These are phyloP conservation scores for Kryptolebias ocellatus DNA, from an alignment of 2,797 vertebrate species.

Conservation along the genomic window DNA sequence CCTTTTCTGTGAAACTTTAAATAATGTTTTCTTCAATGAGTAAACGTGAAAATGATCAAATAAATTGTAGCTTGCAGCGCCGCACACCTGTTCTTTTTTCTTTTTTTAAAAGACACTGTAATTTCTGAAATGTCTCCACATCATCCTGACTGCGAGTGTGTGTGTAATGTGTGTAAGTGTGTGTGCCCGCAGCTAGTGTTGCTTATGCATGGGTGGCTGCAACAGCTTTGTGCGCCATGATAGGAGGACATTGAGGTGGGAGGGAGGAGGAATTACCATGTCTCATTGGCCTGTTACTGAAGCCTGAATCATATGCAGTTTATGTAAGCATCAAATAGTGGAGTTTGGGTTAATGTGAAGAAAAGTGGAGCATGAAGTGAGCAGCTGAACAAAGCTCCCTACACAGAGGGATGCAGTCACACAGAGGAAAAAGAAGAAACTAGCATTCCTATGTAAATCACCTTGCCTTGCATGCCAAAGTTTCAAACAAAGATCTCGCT, in stretches of 20 bases:
- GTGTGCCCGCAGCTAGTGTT: constrained; percentile 51
- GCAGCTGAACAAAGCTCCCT: constrained; percentile 63
- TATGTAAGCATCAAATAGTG: constrained; percentile 58
- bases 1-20: not conserved
- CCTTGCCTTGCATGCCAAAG: too few relatives aligned
- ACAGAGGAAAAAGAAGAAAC: too few relatives aligned
- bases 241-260: constrained; percentile 59
- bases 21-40: not conserved
- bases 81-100: constrained; percentile 14
- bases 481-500: too few relatives aligned
- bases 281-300: constrained; percentile 53
- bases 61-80: not conserved
- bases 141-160: constrained; percentile 31
- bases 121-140: constrained; percentile 47
- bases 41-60: not conserved
- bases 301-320: constrained; percentile 50
- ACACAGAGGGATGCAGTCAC: constrained; percentile 5
- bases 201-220: constrained; percentile 61
- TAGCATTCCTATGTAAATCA: too few relatives aligned
- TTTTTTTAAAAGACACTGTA: constrained; percentile 1
- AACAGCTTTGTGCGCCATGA: constrained; percentile 54
- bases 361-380: constrained; percentile 72
- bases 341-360: constrained; percentile 63
- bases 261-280: constrained; percentile 44
- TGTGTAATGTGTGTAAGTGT: constrained; percentile 23